phyloP scores from a whole-genome alignment of 2,888 invertebrate species.

The Drosophila recens region DNA sequence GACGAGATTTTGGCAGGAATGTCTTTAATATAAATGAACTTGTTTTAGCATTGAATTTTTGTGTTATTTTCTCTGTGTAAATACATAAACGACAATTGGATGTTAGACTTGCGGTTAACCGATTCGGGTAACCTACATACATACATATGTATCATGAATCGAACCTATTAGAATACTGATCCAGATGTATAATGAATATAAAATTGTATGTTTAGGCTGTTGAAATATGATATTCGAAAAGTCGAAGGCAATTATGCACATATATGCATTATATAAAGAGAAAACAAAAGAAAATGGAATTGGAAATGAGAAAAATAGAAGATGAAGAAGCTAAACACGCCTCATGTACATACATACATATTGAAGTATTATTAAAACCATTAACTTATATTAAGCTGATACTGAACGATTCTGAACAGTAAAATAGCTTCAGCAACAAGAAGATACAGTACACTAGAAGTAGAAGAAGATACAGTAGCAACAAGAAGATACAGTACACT shows the following conservation, averaged over 20 bases:
- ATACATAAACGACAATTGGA: slow-evolving; percentile 43
- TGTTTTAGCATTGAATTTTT: slow-evolving; percentile 19
- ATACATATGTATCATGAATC: slow-evolving; percentile 24
- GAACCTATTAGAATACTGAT: slow-evolving; percentile 32
- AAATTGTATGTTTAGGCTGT: slow-evolving; percentile 57
- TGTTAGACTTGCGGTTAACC: slow-evolving; percentile 44
- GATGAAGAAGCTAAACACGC: slow-evolving; percentile 9
- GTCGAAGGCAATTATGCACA: too few species aligned
- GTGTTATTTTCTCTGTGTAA: slow-evolving; percentile 45
- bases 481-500: slow-evolving; percentile 13
- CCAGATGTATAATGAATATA: slow-evolving; percentile 41
- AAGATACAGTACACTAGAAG: slow-evolving; percentile 20
- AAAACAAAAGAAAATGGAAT: not conserved
- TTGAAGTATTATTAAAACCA: slow-evolving; percentile 75
- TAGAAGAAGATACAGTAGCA: slow-evolving; percentile 4
- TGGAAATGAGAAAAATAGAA: not conserved
- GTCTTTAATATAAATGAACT: slow-evolving; percentile 20
- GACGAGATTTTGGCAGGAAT: slow-evolving; percentile 14
- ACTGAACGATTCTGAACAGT: slow-evolving; percentile 15
- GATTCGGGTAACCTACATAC: slow-evolving; percentile 5
- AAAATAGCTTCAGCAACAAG: slow-evolving; percentile 26
- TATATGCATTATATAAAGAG: not conserved
- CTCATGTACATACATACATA: slow-evolving; percentile 65
- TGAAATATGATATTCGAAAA: slow-evolving; percentile 32
- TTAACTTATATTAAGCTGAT: slow-evolving; percentile 30